phyloP scores from a whole-genome alignment of 1,140 invertebrate genomes.

The Aphaenogaster rudis region DNA sequence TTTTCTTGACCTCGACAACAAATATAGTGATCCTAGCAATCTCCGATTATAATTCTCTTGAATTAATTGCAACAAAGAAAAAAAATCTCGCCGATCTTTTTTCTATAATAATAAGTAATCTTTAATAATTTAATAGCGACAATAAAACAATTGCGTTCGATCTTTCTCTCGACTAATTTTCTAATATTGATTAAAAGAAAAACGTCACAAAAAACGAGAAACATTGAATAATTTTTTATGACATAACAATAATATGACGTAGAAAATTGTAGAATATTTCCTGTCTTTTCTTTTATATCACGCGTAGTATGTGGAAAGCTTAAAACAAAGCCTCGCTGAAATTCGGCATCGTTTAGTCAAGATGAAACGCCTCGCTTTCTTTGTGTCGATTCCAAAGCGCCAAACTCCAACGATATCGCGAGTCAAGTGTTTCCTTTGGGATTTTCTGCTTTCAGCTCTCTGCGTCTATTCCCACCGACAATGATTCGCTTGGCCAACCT shows the following conservation, averaged over 20 bases:
- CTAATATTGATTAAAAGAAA: not conserved
- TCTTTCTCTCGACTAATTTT: not conserved
- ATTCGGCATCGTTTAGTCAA: slow-evolving; percentile 30
- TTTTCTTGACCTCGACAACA: slow-evolving; percentile 85
- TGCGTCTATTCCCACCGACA: slow-evolving; percentile 55
- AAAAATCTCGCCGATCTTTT: slow-evolving; percentile 10
- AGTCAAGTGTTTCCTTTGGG: slow-evolving; percentile 83
- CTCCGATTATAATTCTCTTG: not conserved
- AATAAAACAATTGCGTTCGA: not conserved
- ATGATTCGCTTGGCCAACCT: slow-evolving; percentile 65
- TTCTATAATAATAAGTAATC: not conserved
- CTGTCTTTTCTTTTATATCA: not conserved
- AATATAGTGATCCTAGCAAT: slow-evolving; percentile 55
- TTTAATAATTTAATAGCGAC: not conserved
- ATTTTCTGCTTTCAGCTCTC: slow-evolving; percentile 79
- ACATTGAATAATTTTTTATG: not conserved
- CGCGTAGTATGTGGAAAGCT: not conserved
- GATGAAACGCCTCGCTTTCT: slow-evolving; percentile 68
- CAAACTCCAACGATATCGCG: slow-evolving; percentile 82
- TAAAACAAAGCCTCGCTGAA: slow-evolving; percentile 15
- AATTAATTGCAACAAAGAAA: slow-evolving; percentile 7
- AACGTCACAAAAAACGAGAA: not conserved
- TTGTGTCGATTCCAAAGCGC: slow-evolving; percentile 70
- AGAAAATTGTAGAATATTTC: not conserved
- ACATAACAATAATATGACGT: not conserved